Evolutionary conservation across 2,113 vertebrate species (phyloP), one percentile per base, ranked within the genome.

Genomic region (Plectropomus leopardus): DNA sequence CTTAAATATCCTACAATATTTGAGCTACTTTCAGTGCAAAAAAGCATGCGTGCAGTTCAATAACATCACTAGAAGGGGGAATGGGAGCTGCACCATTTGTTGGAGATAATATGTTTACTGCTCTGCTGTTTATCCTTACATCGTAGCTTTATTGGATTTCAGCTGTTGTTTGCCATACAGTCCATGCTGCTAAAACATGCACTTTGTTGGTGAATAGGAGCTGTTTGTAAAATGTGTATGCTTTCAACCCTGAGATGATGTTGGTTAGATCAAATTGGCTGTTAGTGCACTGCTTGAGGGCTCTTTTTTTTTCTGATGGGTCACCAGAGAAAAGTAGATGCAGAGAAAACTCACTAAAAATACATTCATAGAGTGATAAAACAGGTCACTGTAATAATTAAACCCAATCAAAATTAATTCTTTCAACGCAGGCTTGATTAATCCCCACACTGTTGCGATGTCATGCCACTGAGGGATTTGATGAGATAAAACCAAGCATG

Each of bases 121-220:
- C 64, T 55, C 0, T 3, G 44, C 50, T 75, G 65, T 83, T 83
- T 67, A 61, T 70, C 34, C 47, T 72, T 65, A 65, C 40, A 76
- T 70, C 23, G 30, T 48, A 63, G 45, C 70, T 76, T 80, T 83
- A 78, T 68, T 86, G 66, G 65, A 78, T 80, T 73, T 55, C 32
- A 23, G 48, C 48, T 76, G 48, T 54, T 84, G 61, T 87, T 84
- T 85, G 53, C n/a, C 23, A 42, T 24, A 66, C 19, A 77, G 68
- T 55, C 68, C 21, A 28, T 7, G n/a, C 47, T 42, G 28, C 72
- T 70, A 67, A 63, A 73, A 48, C 57, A 78, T 70, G 42, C 79
- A 32, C 40, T 76, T 76, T 87, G 54, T 79, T 82, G 71, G 63
- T 32, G 30, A 70, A 45, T 3, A 67, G 28, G 34, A 76, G 53